Percentiles rank a stretch among this genome's conserved stretches.
Conservation (phyloP, 2,888 invertebrate species). For the Ganaspis brasiliensis region DNA sequence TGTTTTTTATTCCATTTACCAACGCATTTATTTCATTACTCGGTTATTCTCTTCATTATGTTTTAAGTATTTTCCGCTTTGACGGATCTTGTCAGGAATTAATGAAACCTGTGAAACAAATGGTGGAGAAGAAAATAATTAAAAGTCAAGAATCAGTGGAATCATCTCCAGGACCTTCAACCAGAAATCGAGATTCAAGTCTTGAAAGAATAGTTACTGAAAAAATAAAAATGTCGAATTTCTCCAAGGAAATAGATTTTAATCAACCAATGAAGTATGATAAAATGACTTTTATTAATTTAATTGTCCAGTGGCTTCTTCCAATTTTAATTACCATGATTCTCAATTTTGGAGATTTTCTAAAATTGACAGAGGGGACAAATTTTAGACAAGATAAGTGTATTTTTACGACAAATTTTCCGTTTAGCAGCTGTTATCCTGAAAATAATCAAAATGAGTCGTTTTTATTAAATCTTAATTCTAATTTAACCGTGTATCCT, state of each 20-base stretch:
- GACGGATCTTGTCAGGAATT: conserved; percentile 52
- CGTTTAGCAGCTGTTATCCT: conserved; percentile 66
- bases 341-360: conserved; percentile 64
- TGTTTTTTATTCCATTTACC: conserved; percentile 73
- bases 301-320: conserved; percentile 74
- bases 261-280: conserved; percentile 46
- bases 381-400: conserved; percentile 62
- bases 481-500: conserved; percentile 27
- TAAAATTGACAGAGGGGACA: conserved; percentile 48
- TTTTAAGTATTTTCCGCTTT: conserved; percentile 58
- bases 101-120: conserved; percentile 1
- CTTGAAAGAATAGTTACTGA: conserved; percentile 34
- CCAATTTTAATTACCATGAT: conserved; percentile 66
- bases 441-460: conserved; percentile 42
- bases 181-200: background rate
- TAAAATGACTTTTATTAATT: conserved; percentile 59
- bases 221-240: conserved; percentile 27
- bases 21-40: conserved; percentile 76
- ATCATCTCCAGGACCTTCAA: background rate
- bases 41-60: conserved; percentile 68
- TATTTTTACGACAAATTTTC: conserved; percentile 66
- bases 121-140: conserved; percentile 8
- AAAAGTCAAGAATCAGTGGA: background rate
- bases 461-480: background rate
- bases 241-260: conserved; percentile 12